Evolutionary conservation across 1,140 invertebrate genomes (phyloP).

Genomic region (Drosophila arizonae): DNA sequence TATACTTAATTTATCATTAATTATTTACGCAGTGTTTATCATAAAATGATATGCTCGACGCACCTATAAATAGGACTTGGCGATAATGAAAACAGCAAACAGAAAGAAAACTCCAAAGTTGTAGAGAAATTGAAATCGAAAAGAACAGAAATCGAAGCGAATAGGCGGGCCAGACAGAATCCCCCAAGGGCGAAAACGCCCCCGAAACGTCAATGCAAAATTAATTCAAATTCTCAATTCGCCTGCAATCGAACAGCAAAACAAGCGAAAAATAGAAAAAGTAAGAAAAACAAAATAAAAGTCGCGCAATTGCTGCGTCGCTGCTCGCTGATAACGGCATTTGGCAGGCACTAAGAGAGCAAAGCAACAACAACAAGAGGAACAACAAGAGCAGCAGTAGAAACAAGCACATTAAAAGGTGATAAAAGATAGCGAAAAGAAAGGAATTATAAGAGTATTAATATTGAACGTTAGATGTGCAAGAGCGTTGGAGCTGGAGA

Average conservation of each 20-base stretch:
- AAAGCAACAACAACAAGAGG: neutral
- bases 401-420: neutral
- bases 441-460: neutral
- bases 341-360: neutral
- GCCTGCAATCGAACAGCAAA: constrained; percentile 28
- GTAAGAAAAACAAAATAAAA: constrained; percentile 28
- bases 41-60: constrained; percentile 51
- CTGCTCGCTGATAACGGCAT: constrained; percentile 28
- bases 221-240: constrained; percentile 50
- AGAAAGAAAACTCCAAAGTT: constrained; percentile 8
- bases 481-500: neutral
- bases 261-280: neutral
- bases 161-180: no score
- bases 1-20: constrained; percentile 51
- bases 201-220: constrained; percentile 56
- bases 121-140: constrained; percentile 18
- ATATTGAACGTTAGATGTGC: neutral
- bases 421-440: constrained; percentile 6
- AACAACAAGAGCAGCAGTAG: neutral
- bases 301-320: constrained; percentile 6
- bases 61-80: constrained; percentile 42
- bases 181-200: constrained; percentile 1
- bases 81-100: constrained; percentile 19
- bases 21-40: constrained; percentile 46
- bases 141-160: constrained; percentile 9